A percentile compares a stretch with the other conserved stretches of the same genome.
Conservation (phyloP, 1,140 invertebrate genomes). For the Carcinoscorpius rotundicauda region DNA sequence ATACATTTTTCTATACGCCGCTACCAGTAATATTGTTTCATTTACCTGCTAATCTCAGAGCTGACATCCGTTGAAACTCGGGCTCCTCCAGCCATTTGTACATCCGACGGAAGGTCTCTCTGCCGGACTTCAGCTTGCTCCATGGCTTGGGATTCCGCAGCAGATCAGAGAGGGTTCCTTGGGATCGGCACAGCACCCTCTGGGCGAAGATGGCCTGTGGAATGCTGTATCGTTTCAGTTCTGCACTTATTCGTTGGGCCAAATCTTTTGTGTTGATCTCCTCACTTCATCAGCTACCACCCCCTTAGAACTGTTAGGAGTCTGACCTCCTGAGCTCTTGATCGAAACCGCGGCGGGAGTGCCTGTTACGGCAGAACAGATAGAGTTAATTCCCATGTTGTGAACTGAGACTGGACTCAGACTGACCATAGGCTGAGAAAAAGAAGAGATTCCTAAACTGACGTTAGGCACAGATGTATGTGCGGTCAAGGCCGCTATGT, state of each 20-base stretch:
- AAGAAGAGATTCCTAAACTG: not conserved
- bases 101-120: conserved; percentile 98
- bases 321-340: conserved; percentile 19
- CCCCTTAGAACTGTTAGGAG: conserved; percentile 9
- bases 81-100: conserved; percentile 99
- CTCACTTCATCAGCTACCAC: conserved; percentile 49
- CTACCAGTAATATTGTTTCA: conserved; percentile 15
- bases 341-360: conserved; percentile 11
- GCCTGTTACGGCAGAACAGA: not conserved
- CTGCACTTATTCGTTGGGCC: conserved; percentile 94
- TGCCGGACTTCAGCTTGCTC: conserved; percentile 98
- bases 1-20: too few species aligned
- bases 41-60: conserved; percentile 91
- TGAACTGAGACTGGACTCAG: not conserved
- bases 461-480: conserved; percentile 9
- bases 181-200: conserved; percentile 89
- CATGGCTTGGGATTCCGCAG: conserved; percentile 97
- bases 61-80: conserved; percentile 98
- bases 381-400: too few species aligned
- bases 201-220: conserved; percentile 99
- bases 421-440: conserved; percentile 4
- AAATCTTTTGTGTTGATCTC: conserved; percentile 99
- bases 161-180: conserved; percentile 93
- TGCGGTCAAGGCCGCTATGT: conserved; percentile 9
- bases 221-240: conserved; percentile 97